Conservation (phyloP, 2,888 invertebrate species). For the Amiota mariae region DNA sequence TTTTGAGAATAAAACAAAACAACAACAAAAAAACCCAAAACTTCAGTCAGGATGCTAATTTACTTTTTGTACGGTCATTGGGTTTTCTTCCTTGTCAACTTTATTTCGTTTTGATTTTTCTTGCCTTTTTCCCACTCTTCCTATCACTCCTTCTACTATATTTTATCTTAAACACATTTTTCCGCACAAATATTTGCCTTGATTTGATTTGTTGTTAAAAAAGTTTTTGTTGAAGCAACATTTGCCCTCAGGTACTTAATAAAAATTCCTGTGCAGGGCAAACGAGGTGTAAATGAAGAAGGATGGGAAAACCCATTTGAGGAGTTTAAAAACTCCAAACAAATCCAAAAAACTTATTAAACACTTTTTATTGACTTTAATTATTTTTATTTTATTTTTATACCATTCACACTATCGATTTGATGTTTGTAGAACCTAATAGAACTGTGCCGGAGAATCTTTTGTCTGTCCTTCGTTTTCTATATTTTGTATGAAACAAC, state of each 20-base stretch:
- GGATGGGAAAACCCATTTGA: too few species aligned
- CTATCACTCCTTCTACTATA: not conserved
- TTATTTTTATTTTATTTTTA: not conserved
- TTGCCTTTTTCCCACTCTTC: not conserved
- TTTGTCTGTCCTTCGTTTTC: too few species aligned
- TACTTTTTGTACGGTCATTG: slow-evolving; percentile 19
- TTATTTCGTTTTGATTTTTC: not conserved
- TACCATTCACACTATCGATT: not conserved
- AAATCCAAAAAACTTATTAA: not conserved
- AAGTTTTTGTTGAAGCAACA: not conserved
- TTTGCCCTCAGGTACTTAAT: too few species aligned
- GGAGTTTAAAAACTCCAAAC: too few species aligned
- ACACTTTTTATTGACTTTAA: not conserved
- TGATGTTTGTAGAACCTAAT: not conserved
- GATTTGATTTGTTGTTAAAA: slow-evolving; percentile 13
- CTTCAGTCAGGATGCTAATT: slow-evolving; percentile 3
- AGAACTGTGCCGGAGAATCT: too few species aligned
- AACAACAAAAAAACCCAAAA: not conserved
- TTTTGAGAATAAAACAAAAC: not conserved
- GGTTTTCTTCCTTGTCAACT: not conserved
- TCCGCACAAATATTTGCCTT: slow-evolving; percentile 5
- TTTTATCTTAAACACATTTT: not conserved
- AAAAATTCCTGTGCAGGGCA: too few species aligned
- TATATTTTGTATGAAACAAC: too few species aligned
- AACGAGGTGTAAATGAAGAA: too few species aligned